Percentiles rank a stretch among this genome's conserved stretches.
Conservation (phyloP, 2,113 vertebrate species). For the Clarias gariepinus region DNA sequence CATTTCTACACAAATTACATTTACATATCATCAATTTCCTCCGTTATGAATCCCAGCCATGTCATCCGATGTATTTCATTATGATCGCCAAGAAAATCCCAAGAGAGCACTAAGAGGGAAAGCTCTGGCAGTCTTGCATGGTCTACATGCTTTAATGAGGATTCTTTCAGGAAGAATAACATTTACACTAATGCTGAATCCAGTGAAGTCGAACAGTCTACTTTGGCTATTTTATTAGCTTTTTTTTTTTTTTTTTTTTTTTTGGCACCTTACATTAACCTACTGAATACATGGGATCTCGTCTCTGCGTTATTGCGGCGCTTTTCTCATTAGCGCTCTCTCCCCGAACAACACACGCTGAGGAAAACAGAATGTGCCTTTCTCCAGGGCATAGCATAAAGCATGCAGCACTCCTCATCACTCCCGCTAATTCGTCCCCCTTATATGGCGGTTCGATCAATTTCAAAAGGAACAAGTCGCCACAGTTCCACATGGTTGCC, state of each 20-base stretch:
- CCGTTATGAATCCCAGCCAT: conserved; percentile 2
- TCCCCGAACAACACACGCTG: background rate
- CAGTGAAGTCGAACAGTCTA: conserved; percentile 1
- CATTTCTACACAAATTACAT: background rate
- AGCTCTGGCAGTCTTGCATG: conserved; percentile 26
- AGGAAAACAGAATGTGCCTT: background rate
- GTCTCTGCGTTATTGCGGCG: background rate
- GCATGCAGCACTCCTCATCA: background rate
- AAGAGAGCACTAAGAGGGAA: background rate
- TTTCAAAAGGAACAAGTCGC: conserved; percentile 40
- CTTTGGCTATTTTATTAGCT: background rate
- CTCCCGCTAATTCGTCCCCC: background rate
- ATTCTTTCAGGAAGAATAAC: conserved; percentile 12
- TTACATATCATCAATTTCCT: background rate
- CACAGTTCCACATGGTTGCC: background rate
- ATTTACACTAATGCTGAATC: background rate
- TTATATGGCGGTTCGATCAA: conserved; percentile 40
- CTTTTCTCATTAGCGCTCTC: conserved; percentile 33
- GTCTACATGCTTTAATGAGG: conserved; percentile 29
- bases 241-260: background rate
- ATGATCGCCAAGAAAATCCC: conserved; percentile 31
- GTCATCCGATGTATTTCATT: conserved; percentile 7
- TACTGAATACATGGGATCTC: background rate
- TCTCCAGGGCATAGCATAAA: background rate
- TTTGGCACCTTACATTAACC: conserved; percentile 12